These are phyloP conservation scores for Pseudonaja textilis DNA, from an alignment of 2,113 vertebrate species.

Conservation along the genomic window DNA sequence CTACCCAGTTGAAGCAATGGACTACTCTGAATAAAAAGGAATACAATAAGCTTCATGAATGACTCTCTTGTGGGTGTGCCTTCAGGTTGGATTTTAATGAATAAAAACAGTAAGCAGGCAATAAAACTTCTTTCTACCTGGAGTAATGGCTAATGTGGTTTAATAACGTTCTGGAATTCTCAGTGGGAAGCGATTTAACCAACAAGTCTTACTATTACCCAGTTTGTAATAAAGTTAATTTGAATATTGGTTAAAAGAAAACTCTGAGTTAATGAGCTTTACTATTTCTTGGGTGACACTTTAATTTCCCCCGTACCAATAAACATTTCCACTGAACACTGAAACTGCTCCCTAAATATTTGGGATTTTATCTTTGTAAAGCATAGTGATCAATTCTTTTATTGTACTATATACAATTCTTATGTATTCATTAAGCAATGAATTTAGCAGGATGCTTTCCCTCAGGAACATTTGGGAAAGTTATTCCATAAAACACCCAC, in stretches of 20 bases:
- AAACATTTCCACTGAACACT: conserved; percentile 59
- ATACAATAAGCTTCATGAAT: conserved; percentile 6
- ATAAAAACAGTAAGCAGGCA: neutral
- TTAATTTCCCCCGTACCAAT: conserved; percentile 65
- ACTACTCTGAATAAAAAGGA: conserved; percentile 32
- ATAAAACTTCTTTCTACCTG: neutral
- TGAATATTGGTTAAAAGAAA: conserved; percentile 63
- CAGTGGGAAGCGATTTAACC: conserved; percentile 55
- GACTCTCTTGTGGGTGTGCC: neutral
- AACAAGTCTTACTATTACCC: conserved; percentile 45
- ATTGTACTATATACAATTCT: conserved; percentile 58
- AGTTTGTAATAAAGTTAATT: conserved; percentile 62
- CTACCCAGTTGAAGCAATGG: conserved; percentile 27
- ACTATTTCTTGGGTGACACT: conserved; percentile 67
- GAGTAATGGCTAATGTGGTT: conserved; percentile 56
- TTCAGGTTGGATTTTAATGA: neutral
- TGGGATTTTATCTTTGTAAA: conserved; percentile 59
- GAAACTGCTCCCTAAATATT: conserved; percentile 63
- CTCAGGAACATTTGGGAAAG: conserved; percentile 42
- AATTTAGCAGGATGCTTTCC: conserved; percentile 51
- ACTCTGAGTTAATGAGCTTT: conserved; percentile 66
- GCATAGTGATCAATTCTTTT: conserved; percentile 54
- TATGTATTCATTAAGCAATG: conserved; percentile 60
- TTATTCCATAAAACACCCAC: conserved; percentile 39
- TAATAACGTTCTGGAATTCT: conserved; percentile 51